Evolutionary conservation across 2,797 vertebrate genomes (phyloP), one percentile per base, ranked within the genome.

Genomic region (Falco berigora): DNA sequence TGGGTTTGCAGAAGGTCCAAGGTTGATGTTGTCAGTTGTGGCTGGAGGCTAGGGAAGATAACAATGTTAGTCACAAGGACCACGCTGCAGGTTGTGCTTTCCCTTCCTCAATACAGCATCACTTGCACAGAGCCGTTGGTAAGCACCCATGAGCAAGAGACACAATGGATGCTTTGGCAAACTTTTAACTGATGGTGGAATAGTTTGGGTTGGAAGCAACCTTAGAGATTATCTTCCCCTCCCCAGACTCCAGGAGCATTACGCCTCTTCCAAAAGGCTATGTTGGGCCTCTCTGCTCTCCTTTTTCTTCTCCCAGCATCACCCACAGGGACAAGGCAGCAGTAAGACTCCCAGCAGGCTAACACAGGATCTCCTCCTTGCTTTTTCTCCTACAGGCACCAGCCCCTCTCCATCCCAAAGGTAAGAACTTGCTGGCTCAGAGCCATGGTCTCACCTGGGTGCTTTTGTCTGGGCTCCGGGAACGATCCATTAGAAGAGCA

Each of bases 1-100:
- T 93, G 99, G 99, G 96, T 99, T 99, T 83, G 98, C 99, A 50
- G 99, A 99, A 84, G 99, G 99, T 88, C 99, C 99, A 27, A 99
- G 98, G 97, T 99, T 99, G 98, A 99, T 99, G 72, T 98, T 99
- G 69, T 98, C 97, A 49, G 98, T 95, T 92, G 98, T 83, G 14
- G 98, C 94, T 76, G 94, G 62, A 94, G 98, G 90, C 98, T 98
- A 92, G 95, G 96, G 63, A 94, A 63, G 94, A 90, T 63, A 42
- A 97, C 42, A 90, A 34, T 6, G 38, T 92, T 73, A 86, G 59
- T 34, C 24, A 40, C 17, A 34, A 36, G 16, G 6, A 30, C 18
- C 24, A 5, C 1, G 3, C 24, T 22, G 9, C 20, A 32, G 6
- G 7, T 23, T 42, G 23, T 20, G 6, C 28, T 46, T 92, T 74